Percentiles rank a stretch among this genome's conserved stretches.
phyloP scores from a whole-genome alignment of 2,888 invertebrate genomes.

The Apotomis betuletana region DNA sequence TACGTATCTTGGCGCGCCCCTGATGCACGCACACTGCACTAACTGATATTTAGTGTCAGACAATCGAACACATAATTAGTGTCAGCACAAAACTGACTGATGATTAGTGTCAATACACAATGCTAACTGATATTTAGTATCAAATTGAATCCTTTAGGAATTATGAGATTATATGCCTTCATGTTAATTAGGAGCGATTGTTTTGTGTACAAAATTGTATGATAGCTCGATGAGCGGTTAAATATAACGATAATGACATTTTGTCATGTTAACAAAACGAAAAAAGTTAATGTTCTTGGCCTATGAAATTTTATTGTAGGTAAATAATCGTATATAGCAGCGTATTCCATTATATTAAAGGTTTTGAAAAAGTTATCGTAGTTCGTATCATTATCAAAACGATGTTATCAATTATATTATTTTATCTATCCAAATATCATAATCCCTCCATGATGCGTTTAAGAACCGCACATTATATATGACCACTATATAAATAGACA shows the following conservation, averaged over 20 bases:
- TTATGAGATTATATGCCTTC: not conserved
- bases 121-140: not conserved
- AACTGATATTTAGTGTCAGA: not conserved
- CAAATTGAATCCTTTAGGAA: not conserved
- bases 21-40: not conserved
- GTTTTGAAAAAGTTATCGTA: too few species aligned
- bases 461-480: too few species aligned
- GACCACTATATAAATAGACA: too few species aligned
- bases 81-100: not conserved
- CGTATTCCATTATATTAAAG: too few species aligned
- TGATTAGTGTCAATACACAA: not conserved
- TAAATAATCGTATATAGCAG: too few species aligned
- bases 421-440: too few species aligned
- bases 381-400: too few species aligned
- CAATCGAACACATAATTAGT: too few species aligned
- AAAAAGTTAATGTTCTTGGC: not conserved
- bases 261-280: not conserved
- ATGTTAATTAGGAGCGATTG: slow-evolving; percentile 4
- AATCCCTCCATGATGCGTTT: too few species aligned
- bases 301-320: slow-evolving; percentile 2
- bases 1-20: not conserved
- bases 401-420: too few species aligned
- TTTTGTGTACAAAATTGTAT: not conserved
- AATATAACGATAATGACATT: slow-evolving; percentile 4
- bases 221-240: not conserved